Evolutionary conservation across 1,140 invertebrate genomes (phyloP).

Genomic region (Ostrea denselamellosa): DNA sequence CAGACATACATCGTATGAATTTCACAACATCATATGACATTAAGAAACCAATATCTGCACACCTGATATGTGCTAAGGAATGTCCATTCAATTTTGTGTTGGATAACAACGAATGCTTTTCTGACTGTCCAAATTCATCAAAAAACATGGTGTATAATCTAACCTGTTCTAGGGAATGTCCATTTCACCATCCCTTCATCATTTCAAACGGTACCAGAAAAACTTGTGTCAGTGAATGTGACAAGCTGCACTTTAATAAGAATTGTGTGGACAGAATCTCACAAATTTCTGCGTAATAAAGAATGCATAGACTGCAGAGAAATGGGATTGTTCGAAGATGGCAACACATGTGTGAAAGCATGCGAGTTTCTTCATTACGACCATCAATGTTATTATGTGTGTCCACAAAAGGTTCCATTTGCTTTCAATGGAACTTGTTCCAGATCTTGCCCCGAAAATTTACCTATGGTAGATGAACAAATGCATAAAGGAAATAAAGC

Average conservation of each 20-base stretch:
- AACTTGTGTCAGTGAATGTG: not conserved
- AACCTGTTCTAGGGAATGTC: not conserved
- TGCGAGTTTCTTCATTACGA: not conserved
- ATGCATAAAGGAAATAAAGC: not conserved
- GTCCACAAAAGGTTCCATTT: not conserved
- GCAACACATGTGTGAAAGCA: not conserved
- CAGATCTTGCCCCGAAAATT: not conserved
- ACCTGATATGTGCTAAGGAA: not conserved
- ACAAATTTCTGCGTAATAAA: not conserved
- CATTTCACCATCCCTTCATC: not conserved
- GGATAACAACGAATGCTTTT: not conserved
- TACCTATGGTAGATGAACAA: not conserved
- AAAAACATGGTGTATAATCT: not conserved
- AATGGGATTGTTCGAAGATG: not conserved
- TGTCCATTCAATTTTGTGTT: not conserved
- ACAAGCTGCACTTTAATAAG: not conserved
- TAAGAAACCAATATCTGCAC: not conserved
- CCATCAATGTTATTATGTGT: not conserved
- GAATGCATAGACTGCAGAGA: not conserved
- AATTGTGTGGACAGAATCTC: not conserved
- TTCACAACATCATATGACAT: not conserved
- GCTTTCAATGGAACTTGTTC: not conserved
- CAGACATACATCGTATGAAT: not conserved
- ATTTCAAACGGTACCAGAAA: not conserved
- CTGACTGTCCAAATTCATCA: not conserved